Conservation (phyloP, 2,113 vertebrate genomes). For the Tiliqua scincoides region DNA sequence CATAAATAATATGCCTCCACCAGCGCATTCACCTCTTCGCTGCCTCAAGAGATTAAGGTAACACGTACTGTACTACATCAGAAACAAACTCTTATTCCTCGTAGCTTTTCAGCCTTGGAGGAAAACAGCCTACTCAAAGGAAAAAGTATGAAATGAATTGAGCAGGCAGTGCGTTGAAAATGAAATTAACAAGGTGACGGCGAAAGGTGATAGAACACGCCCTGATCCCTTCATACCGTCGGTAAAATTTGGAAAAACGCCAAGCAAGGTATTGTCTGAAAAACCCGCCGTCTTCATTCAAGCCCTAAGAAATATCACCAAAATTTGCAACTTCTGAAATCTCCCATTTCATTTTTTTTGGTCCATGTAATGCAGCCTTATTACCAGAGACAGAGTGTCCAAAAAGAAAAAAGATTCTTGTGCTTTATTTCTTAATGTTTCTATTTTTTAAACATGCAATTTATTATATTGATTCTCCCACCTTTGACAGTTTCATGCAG, state of each 20-base stretch:
- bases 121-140: neutral
- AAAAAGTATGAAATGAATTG: neutral
- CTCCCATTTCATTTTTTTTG: neutral
- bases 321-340: neutral
- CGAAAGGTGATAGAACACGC: neutral
- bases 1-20: neutral
- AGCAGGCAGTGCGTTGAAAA: neutral
- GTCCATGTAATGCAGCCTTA: neutral
- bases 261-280: neutral
- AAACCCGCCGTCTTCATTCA: neutral
- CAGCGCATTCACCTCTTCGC: neutral
- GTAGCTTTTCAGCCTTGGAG: neutral
- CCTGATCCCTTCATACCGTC: neutral
- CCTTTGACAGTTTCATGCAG: neutral
- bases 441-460: neutral
- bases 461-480: neutral
- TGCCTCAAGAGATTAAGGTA: neutral
- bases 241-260: no score
- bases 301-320: neutral
- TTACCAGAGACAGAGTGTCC: neutral
- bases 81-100: neutral
- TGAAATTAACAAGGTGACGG: neutral
- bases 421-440: neutral
- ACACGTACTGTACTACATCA: neutral
- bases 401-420: neutral